A percentile compares a stretch with the other conserved stretches of the same genome.
phyloP scores from a whole-genome alignment of 2,888 invertebrate species.

The Phortica okadai region DNA sequence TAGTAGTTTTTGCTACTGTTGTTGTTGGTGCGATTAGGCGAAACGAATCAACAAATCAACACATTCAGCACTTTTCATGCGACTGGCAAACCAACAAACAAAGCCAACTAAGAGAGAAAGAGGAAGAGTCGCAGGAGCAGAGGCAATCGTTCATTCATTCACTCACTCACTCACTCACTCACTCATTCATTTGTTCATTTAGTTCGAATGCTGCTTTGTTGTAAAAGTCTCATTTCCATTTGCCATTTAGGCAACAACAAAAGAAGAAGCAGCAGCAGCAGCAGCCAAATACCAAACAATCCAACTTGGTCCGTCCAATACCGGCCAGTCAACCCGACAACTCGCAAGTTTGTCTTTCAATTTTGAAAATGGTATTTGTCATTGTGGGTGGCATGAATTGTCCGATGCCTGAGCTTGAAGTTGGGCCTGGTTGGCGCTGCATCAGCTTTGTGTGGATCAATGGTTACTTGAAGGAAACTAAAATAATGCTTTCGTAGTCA shows the following conservation, averaged over 20 bases:
- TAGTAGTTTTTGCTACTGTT: constrained; percentile 34
- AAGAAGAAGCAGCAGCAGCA: constrained; percentile 28
- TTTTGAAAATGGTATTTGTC: constrained; percentile 74
- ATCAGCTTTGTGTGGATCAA: constrained; percentile 66
- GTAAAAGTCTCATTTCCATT: constrained; percentile 66
- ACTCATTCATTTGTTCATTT: constrained; percentile 21
- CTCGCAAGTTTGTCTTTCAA: constrained; percentile 74
- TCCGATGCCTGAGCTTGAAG: background rate
- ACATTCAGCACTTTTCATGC: constrained; percentile 71
- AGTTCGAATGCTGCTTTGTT: constrained; percentile 65
- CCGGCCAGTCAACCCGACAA: constrained; percentile 42
- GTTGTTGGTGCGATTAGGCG: constrained; percentile 74
- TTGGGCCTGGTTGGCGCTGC: background rate
- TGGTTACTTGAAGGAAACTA: constrained; percentile 43
- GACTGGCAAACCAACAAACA: background rate
- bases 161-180: background rate
- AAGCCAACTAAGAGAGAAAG: background rate
- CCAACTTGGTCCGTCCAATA: background rate
- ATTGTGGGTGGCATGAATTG: background rate
- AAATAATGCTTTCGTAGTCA: constrained; percentile 14
- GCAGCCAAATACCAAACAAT: constrained; percentile 46
- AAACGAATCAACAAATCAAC: constrained; percentile 75
- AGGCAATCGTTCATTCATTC: background rate
- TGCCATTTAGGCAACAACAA: constrained; percentile 44
- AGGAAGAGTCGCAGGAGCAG: too few relatives aligned